Percentiles rank a stretch among this genome's conserved stretches.
These are phyloP conservation scores for Pygoscelis antarcticus DNA, from an alignment of 2,113 vertebrate species.

Conservation along the genomic window DNA sequence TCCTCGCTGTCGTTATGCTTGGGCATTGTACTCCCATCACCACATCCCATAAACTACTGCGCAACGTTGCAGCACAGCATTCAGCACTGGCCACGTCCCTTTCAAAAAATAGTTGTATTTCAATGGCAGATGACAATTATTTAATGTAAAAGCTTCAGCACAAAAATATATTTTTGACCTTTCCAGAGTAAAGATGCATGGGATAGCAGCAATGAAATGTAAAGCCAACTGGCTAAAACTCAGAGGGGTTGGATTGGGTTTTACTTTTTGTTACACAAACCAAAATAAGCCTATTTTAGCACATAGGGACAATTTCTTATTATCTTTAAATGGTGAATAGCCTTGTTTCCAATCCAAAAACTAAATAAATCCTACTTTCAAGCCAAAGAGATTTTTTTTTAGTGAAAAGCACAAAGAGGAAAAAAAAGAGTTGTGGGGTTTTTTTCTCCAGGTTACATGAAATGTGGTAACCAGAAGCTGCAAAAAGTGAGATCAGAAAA, in stretches of 20 bases:
- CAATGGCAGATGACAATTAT: neutral
- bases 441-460: neutral
- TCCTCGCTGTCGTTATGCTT: neutral
- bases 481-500: neutral
- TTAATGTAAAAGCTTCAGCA: neutral
- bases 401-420: neutral
- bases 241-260: neutral
- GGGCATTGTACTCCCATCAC: neutral
- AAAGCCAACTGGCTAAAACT: neutral
- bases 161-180: neutral
- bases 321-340: neutral
- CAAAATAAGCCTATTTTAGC: neutral
- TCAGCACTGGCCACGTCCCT: neutral
- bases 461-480: neutral
- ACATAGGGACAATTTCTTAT: neutral
- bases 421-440: rapidly evolving
- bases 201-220: neutral
- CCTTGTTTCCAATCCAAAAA: neutral
- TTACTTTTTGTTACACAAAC: neutral
- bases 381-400: neutral
- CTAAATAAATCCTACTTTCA: neutral
- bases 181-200: neutral
- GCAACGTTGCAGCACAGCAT: rapidly evolving
- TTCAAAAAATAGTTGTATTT: neutral
- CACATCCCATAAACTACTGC: neutral